Evolutionary conservation across 2,797 vertebrate genomes (phyloP).

Genomic region (Rhabdophis nuchalis): DNA sequence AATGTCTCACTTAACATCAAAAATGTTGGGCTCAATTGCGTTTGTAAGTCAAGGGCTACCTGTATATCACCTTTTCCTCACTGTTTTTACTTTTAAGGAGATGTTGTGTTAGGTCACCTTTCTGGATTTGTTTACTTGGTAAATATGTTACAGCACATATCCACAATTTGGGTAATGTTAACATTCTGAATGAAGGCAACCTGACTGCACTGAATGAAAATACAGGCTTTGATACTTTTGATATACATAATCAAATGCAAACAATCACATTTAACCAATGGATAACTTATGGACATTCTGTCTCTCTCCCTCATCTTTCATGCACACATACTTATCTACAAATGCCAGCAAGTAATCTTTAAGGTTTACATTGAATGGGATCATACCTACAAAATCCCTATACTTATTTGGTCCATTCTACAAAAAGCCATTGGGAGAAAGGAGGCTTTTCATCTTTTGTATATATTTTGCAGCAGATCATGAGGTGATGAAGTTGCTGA

Average conservation of each 20-base stretch:
- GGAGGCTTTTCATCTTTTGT: neutral
- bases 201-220: neutral
- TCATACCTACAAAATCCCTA: neutral
- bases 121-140: neutral
- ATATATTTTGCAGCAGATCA: neutral
- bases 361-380: neutral
- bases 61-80: neutral
- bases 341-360: neutral
- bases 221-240: neutral
- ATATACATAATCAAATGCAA: neutral
- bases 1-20: neutral
- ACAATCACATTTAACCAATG: neutral
- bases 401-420: neutral
- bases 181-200: neutral
- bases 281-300: neutral
- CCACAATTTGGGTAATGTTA: neutral
- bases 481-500: neutral
- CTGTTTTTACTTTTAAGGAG: neutral
- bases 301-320: neutral
- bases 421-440: neutral
- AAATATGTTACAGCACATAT: neutral
- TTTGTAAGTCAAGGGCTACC: neutral
- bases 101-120: neutral
- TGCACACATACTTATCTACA: neutral
- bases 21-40: neutral